phyloP scores from a whole-genome alignment of 2,888 invertebrate species.

The Labia minor region DNA sequence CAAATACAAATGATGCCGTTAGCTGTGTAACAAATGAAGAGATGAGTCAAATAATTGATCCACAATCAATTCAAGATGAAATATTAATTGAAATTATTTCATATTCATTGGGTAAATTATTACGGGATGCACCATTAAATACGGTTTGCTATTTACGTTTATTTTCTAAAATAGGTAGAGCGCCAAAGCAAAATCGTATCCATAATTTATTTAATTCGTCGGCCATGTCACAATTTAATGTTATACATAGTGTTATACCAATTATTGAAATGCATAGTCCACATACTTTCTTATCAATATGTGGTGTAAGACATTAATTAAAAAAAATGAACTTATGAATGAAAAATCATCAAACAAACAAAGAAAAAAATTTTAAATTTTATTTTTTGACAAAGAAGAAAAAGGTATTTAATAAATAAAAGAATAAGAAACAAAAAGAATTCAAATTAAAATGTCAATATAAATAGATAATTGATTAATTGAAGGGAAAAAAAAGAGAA shows the following conservation, averaged over 20 bases:
- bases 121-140: constrained; percentile 33
- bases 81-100: constrained; percentile 41
- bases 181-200: constrained; percentile 39
- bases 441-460: too few species aligned
- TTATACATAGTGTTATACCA: constrained; percentile 66
- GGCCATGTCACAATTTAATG: constrained; percentile 36
- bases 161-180: constrained; percentile 59
- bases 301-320: constrained; percentile 60
- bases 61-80: constrained; percentile 33
- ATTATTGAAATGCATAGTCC: constrained; percentile 69
- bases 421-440: too few species aligned
- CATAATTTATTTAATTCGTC: constrained; percentile 29
- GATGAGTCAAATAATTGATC: constrained; percentile 37
- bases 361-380: too few species aligned
- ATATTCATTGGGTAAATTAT: constrained; percentile 40
- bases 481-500: too few species aligned
- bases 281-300: constrained; percentile 71
- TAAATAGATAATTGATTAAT: too few species aligned
- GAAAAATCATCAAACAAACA: too few species aligned
- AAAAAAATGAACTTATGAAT: neutral
- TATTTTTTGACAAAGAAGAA: too few species aligned
- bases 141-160: constrained; percentile 55
- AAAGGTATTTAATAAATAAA: too few species aligned
- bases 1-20: too few species aligned
- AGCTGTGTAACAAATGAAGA: too few species aligned